Base-by-base conservation (phyloP, 2,888 invertebrate genomes). In the Formica aserva region DNA sequence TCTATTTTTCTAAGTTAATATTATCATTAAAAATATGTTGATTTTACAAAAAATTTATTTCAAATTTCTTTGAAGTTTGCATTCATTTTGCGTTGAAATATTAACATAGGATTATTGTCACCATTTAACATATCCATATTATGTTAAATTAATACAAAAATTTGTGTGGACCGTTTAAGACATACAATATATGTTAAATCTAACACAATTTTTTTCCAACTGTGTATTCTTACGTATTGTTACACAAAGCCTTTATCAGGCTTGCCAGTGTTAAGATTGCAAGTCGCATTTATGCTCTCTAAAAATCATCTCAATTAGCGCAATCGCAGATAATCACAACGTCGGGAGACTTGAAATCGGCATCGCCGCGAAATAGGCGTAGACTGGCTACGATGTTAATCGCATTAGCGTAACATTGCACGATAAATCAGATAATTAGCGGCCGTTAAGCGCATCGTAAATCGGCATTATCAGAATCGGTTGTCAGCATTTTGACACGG, bases 401-500 rank as follows among this genome's bases (percentile, higher is more conserved):
- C 92, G 88, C 89, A 92, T 92, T 92, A 92, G 87, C 89, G 89
- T 87, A 87, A 72, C 88, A 90, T 91, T 89, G 85, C 80, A 66
- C 91, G 91, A 93, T 93, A 93, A 93, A 93, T 93, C 92, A 92
- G 91, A 93, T 91, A 93, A 93, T 93, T 93, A 91, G 91, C 89
- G 89, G 91, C 90, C 91, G 88, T 78, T 89, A 91, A 93, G 91
- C 92, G 88, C 90, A 91, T 91, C 92, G 92, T 93, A 93, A 93
- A 93, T 93, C 91, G 89, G 92, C 91, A 93, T 93, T 92, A 91
- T 91, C 90, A 85, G 85, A 87, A 86, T 89, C 87, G 88, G 86
- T 78, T 85, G 87, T 87, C 87, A 86, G 4, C 87, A 86, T 90
- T 92, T 91, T 82, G 88, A 87, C 87, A 84, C 82, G 71, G 84